Evolutionary conservation across 2,113 vertebrate species (phyloP).

Genomic region (Istiophorus platypterus): DNA sequence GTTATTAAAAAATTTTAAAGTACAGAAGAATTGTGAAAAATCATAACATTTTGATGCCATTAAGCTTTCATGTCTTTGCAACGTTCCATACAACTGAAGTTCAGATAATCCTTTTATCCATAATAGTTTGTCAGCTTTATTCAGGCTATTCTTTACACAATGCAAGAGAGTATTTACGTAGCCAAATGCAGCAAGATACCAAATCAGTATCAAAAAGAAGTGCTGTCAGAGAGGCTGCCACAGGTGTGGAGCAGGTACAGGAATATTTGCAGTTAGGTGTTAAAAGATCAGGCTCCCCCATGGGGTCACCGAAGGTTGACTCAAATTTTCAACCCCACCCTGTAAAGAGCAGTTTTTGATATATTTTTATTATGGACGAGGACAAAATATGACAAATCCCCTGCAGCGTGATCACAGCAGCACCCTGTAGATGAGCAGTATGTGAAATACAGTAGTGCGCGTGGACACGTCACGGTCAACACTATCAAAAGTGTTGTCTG

Average conservation of each 20-base stretch:
- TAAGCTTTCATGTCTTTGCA: background rate
- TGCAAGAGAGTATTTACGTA: background rate
- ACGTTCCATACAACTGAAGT: conserved; percentile 1
- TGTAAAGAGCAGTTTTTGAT: background rate
- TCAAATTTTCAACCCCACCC: background rate
- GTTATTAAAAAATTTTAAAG: background rate
- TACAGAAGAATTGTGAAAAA: background rate
- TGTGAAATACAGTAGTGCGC: background rate
- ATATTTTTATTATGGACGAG: background rate
- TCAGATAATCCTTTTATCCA: conserved; percentile 1
- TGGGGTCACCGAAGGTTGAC: background rate
- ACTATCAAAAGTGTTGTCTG: background rate
- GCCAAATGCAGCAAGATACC: conserved; percentile 11
- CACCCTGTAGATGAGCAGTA: conserved; percentile 57
- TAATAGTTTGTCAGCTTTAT: background rate
- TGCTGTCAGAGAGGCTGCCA: background rate
- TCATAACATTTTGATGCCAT: background rate
- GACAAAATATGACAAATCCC: conserved; percentile 82
- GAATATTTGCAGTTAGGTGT: conserved; percentile 34
- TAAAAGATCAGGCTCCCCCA: background rate
- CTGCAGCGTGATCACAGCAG: conserved; percentile 50
- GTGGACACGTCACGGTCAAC: background rate
- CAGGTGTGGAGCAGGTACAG: background rate
- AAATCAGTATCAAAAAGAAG: conserved; percentile 12
- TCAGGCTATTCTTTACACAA: background rate